These are phyloP conservation scores for Leucophenga maculata DNA, from an alignment of 2,888 invertebrate species.

Conservation along the genomic window DNA sequence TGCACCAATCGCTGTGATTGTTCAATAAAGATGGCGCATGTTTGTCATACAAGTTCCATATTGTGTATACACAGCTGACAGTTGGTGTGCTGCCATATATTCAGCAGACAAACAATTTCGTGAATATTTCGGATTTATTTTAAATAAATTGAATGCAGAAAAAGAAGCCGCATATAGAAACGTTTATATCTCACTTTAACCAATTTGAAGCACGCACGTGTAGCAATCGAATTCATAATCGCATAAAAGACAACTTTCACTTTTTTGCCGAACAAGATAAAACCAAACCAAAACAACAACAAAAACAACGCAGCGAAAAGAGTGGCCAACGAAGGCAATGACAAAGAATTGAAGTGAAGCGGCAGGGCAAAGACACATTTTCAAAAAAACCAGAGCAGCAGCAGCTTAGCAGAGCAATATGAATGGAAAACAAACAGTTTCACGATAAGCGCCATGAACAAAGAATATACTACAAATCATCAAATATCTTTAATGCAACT, in stretches of 20 bases:
- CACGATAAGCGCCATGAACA: not conserved
- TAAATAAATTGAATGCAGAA: no score
- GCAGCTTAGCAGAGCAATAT: not conserved
- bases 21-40: no score
- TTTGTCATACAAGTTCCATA: no score
- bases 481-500: not conserved
- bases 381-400: no score
- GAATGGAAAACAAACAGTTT: not conserved
- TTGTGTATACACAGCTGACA: no score
- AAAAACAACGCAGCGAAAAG: conserved; percentile 4
- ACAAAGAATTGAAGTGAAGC: not conserved
- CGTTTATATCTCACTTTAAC: not conserved
- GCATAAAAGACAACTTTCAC: conserved; percentile 12
- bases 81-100: no score
- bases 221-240: not conserved
- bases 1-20: no score
- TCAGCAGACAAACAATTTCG: no score
- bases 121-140: no score
- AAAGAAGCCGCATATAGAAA: no score
- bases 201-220: not conserved
- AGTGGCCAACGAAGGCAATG: conserved; percentile 17
- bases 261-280: conserved; percentile 14
- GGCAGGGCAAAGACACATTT: no score
- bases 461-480: not conserved
- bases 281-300: not conserved